Conservation (phyloP, 2,888 invertebrate species). For the Theodoxus fluviatilis region DNA sequence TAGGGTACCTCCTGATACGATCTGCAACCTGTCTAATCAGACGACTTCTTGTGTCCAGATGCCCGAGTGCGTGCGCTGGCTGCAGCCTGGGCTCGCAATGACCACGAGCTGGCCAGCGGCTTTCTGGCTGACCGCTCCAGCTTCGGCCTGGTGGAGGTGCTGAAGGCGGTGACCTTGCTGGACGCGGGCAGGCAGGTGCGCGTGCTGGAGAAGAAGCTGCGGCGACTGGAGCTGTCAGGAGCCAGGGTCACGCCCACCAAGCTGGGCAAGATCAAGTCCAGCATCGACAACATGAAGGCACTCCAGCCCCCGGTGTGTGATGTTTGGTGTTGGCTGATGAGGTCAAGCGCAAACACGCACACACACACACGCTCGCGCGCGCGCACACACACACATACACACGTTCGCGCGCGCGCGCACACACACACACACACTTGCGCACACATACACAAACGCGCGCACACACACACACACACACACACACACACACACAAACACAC, state of each 20-base stretch:
- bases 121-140: slow-evolving; percentile 47
- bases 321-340: no score
- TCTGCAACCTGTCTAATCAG: neutral
- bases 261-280: slow-evolving; percentile 57
- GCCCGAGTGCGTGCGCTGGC: slow-evolving; percentile 57
- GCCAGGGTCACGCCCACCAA: slow-evolving; percentile 51
- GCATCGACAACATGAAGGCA: slow-evolving; percentile 57
- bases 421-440: no score
- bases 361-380: no score
- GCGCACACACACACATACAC: no score
- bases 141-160: slow-evolving; percentile 59
- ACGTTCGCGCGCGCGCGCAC: no score
- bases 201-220: slow-evolving; percentile 58
- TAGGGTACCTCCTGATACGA: neutral
- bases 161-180: slow-evolving; percentile 55
- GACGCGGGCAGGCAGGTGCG: slow-evolving; percentile 55
- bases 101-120: slow-evolving; percentile 53
- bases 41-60: slow-evolving; percentile 40
- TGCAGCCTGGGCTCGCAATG: slow-evolving; percentile 60
- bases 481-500: no score
- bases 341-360: neutral
- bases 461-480: no score
- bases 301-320: slow-evolving; percentile 52
- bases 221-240: slow-evolving; percentile 47
- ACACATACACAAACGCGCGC: no score